A percentile compares a stretch with the other conserved stretches of the same genome.
phyloP scores from a whole-genome alignment of 2,888 invertebrate species.

The Thereva unica region DNA sequence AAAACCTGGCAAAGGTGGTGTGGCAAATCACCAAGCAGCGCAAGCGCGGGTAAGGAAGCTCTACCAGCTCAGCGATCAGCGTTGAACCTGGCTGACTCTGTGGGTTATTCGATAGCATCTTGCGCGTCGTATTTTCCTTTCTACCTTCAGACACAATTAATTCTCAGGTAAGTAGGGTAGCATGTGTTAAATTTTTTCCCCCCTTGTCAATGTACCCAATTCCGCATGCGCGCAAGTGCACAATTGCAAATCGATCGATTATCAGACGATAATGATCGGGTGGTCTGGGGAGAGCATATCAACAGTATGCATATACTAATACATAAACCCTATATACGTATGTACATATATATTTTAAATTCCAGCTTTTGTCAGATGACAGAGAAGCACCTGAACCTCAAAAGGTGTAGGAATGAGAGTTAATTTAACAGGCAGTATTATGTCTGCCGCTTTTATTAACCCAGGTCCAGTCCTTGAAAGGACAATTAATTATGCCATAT shows the following conservation, averaged over 20 bases:
- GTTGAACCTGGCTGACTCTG: constrained; percentile 1
- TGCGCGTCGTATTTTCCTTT: constrained; percentile 3
- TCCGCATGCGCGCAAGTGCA: constrained; percentile 24
- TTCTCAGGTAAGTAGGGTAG: constrained; percentile 25
- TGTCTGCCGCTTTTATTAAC: neutral
- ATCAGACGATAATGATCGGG: constrained; percentile 37
- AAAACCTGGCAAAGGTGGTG: too few species aligned
- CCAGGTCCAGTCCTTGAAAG: too few species aligned
- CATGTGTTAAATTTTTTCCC: constrained; percentile 14
- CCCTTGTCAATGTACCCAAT: constrained; percentile 1
- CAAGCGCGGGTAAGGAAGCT: constrained; percentile 12
- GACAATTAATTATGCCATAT: too few species aligned
- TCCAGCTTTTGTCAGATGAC: neutral
- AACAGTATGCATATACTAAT: constrained; percentile 1
- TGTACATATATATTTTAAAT: too few species aligned
- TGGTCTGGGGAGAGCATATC: constrained; percentile 28
- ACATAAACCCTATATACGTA: too few species aligned
- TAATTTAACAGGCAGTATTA: neutral
- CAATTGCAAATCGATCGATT: constrained; percentile 35
- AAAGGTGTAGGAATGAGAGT: constrained; percentile 17
- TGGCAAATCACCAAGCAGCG: too few species aligned
- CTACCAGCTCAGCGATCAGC: neutral
- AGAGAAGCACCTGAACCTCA: constrained; percentile 18
- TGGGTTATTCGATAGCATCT: neutral
- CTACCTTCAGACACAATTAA: constrained; percentile 7